Conservation (phyloP, 1,140 invertebrate genomes). For the Meloidogyne hapla region DNA sequence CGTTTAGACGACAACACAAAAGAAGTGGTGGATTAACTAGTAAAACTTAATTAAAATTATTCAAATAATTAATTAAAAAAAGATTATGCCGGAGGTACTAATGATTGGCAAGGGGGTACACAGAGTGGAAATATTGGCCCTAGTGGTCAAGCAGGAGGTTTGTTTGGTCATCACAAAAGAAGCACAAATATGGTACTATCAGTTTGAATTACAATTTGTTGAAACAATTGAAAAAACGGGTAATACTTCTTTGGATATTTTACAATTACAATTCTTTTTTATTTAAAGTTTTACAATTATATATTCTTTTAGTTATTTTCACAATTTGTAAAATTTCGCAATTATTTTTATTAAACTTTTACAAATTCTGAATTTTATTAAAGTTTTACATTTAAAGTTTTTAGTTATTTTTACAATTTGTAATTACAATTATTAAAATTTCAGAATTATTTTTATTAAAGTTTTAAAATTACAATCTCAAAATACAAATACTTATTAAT, state of each 20-base stretch:
- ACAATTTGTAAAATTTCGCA: too few relatives aligned
- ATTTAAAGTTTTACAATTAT: not conserved
- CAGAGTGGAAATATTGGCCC: constrained; percentile 1
- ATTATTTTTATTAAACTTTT: too few relatives aligned
- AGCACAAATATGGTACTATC: constrained; percentile 55
- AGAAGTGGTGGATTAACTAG: constrained; percentile 5
- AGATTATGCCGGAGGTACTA: not conserved
- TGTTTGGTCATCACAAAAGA: constrained; percentile 50
- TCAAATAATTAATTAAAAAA: not conserved
- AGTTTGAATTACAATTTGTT: constrained; percentile 32
- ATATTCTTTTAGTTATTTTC: too few relatives aligned
- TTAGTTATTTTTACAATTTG: too few relatives aligned
- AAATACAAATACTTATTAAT: too few relatives aligned
- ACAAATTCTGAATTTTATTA: too few relatives aligned
- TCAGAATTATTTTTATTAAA: too few relatives aligned
- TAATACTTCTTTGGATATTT: not conserved
- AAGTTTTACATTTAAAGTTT: too few relatives aligned
- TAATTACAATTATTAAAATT: too few relatives aligned
- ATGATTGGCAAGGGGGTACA: not conserved
- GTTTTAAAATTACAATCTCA: too few relatives aligned
- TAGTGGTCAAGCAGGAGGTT: constrained; percentile 5
- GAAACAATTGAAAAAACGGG: not conserved
- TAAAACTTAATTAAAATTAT: not conserved
- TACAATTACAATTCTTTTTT: constrained; percentile 15
- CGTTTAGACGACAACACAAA: constrained; percentile 12